Base-by-base conservation (phyloP, 1,140 invertebrate genomes). In the Bicyclus anynana region DNA sequence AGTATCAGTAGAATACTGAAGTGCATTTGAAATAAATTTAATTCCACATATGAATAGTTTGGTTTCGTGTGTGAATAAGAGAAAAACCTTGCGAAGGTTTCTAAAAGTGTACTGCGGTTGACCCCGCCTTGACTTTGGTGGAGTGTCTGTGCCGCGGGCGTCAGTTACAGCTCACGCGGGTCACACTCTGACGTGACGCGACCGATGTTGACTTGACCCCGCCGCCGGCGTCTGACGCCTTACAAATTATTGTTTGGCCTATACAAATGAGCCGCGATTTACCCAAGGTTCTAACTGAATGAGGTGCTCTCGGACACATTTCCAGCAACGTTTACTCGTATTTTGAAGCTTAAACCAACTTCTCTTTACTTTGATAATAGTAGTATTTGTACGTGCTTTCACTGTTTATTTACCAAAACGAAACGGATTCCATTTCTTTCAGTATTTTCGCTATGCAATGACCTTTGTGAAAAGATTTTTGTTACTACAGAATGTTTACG, bases 101-200 rank as follows among this genome's bases (percentile, higher is more conserved):
- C 58, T 60, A 60, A 60, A 60, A 54, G 46, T 52, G 58, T 60
- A 60, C 58, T 60, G 58, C 58, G 47, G 58, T 50, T 42, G 58
- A 60, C 58, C 51, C 58, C 52, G 52, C 58, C 58, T 60, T 60
- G 58, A 60, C 58, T 60, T 53, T 59, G 56, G 56, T 37, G 6
- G 52, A 60, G 52, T 60, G 52, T 35, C 37, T 38, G 37, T 27
- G 33, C 20, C 53, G 46, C 27, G 50, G 55, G 14, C 35, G 14
- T n/a, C 49, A 35, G 27, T 59, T 40, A 48, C 29, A 29, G 51
- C 40, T 47, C 55, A 58, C 23, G 48, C 44, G 55, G 48, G 33
- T 33, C 10, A 5, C 13, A 7, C 37, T 57, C 42, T 35, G 35
- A 50, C n/a, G 23, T 33, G 33, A 14, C 3, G 2, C 33, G 33